Conservation (phyloP, 1,140 invertebrate genomes). For the Heliconius himera region DNA sequence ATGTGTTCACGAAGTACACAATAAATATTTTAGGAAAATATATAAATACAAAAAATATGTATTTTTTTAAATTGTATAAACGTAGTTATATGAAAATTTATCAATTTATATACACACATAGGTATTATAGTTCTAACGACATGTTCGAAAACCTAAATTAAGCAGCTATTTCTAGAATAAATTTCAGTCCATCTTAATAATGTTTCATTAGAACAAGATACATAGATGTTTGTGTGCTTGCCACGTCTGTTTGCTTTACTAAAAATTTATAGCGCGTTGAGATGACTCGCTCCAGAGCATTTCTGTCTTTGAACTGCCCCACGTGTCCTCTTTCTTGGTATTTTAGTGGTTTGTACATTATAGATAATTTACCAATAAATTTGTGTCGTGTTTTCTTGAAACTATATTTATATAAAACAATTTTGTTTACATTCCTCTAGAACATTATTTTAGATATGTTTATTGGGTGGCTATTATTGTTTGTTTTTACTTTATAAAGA, state of each 20-base stretch:
- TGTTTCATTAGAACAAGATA: constrained; percentile 27
- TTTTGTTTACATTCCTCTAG: background rate
- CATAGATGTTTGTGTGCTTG: constrained; percentile 60
- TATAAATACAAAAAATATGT: no score
- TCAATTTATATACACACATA: background rate
- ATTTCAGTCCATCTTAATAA: constrained; percentile 2
- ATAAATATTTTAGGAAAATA: no score
- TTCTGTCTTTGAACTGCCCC: constrained; percentile 48
- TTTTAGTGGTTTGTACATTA: constrained; percentile 32
- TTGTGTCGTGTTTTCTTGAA: constrained; percentile 17
- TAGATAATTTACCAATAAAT: constrained; percentile 24
- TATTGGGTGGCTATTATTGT: background rate
- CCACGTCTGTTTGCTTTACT: constrained; percentile 66
- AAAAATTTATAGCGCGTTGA: constrained; percentile 68
- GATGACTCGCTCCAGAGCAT: constrained; percentile 47
- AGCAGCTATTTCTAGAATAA: background rate
- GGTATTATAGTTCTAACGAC: background rate
- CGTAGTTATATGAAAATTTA: background rate
- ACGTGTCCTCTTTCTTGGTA: constrained; percentile 40
- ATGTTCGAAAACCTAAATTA: background rate
- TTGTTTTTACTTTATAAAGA: background rate
- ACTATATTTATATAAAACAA: constrained; percentile 9
- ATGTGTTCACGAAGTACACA: no score
- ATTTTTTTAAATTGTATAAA: no score
- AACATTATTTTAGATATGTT: background rate